Evolutionary conservation across 2,113 vertebrate genomes (phyloP).

Genomic region (Hydrolagus affinis): DNA sequence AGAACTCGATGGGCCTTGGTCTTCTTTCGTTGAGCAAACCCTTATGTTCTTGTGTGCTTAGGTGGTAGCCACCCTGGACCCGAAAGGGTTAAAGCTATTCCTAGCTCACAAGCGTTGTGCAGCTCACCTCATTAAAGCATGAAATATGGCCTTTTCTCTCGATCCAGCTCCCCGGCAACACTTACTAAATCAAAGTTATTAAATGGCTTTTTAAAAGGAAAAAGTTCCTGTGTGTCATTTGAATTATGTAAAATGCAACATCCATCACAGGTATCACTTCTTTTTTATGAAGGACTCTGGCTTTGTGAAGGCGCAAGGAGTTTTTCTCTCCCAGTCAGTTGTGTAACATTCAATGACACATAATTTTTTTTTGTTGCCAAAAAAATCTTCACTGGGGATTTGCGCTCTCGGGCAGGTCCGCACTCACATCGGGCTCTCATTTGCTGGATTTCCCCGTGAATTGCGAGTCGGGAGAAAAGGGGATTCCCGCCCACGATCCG

Average conservation of each 20-base stretch:
- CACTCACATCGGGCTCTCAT: neutral
- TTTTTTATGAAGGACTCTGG: neutral
- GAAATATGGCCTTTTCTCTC: neutral
- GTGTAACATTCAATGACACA: neutral
- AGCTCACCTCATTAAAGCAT: slow-evolving; percentile 12
- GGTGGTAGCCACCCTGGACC: no score
- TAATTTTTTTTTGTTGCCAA: neutral
- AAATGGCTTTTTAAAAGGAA: slow-evolving; percentile 49
- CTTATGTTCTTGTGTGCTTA: no score
- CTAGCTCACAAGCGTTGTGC: neutral
- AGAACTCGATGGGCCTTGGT: no score
- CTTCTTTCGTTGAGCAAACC: no score
- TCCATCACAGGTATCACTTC: slow-evolving; percentile 37
- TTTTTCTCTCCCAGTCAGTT: no score
- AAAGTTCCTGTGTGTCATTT: slow-evolving; percentile 49
- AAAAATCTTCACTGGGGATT: neutral
- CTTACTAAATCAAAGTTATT: slow-evolving; percentile 55
- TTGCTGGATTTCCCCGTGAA: no score
- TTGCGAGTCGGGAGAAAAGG: no score
- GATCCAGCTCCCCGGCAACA: slow-evolving; percentile 37
- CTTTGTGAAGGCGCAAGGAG: neutral
- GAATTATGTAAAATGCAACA: slow-evolving; percentile 51
- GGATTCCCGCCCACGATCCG: no score
- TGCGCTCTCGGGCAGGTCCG: neutral
- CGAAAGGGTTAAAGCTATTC: slow-evolving; percentile 6